These are phyloP conservation scores for Pseudorasbora parva DNA, from an alignment of 2,113 vertebrate species.

Conservation along the genomic window DNA sequence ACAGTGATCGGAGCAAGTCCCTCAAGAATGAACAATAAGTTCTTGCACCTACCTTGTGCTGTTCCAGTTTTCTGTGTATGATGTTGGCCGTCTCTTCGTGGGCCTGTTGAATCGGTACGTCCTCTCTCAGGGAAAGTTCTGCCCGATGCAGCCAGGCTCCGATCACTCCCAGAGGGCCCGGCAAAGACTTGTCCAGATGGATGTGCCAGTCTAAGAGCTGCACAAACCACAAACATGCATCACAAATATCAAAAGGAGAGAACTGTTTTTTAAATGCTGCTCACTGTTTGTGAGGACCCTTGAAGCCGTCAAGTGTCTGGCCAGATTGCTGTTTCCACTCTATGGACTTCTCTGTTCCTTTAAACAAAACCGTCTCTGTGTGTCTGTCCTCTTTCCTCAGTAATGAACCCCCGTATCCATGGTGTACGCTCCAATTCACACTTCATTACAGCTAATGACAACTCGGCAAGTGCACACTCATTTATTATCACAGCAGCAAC, in stretches of 20 bases:
- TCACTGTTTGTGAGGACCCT: constrained; percentile 38
- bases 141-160: constrained; percentile 93
- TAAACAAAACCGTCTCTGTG: constrained; percentile 69
- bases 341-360: constrained; percentile 38
- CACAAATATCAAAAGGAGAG: constrained; percentile 43
- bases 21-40: background rate
- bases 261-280: constrained; percentile 32
- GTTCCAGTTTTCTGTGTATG: constrained; percentile 89
- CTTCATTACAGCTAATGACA: constrained; percentile 48
- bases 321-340: constrained; percentile 47
- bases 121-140: constrained; percentile 89
- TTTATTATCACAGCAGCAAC: constrained; percentile 19
- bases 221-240: constrained; percentile 61
- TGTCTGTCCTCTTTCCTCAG: constrained; percentile 48
- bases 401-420: constrained; percentile 57
- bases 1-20: background rate
- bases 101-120: constrained; percentile 86
- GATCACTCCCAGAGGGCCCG: constrained; percentile 90
- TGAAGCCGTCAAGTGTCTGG: constrained; percentile 58
- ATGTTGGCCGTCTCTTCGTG: constrained; percentile 93
- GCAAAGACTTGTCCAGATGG: constrained; percentile 93
- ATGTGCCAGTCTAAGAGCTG: constrained; percentile 95
- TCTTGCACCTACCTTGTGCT: constrained; percentile 83
- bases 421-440: constrained; percentile 55
- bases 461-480: background rate